Evolutionary conservation across 2,113 vertebrate genomes (phyloP).

Genomic region (Sturnus vulgaris): DNA sequence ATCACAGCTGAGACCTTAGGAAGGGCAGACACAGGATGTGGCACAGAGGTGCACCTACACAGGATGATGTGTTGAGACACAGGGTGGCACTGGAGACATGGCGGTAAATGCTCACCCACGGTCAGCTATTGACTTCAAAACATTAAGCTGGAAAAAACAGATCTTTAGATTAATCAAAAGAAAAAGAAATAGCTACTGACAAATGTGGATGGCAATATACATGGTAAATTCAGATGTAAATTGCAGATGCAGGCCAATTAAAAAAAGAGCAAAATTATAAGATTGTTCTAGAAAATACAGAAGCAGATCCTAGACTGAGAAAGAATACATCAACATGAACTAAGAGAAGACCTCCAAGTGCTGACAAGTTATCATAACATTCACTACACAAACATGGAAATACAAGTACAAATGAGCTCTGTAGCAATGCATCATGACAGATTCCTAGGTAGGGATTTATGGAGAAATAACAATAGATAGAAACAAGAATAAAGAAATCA

Average conservation of each 20-base stretch:
- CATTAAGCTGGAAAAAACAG: neutral
- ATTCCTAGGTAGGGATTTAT: neutral
- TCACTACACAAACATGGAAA: neutral
- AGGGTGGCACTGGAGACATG: neutral
- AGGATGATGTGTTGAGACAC: neutral
- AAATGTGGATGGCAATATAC: neutral
- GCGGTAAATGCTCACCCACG: neutral
- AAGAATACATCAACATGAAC: neutral
- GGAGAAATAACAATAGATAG: neutral
- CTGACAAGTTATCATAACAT: rapidly evolving
- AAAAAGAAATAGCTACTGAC: neutral
- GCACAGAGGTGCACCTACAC: neutral
- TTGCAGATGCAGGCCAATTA: neutral
- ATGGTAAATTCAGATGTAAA: neutral
- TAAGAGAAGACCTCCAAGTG: neutral
- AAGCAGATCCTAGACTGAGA: neutral
- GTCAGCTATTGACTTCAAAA: neutral
- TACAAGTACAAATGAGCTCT: neutral
- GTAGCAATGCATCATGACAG: neutral
- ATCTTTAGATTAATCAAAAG: neutral
- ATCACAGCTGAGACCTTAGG: neutral
- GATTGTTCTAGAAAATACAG: neutral
- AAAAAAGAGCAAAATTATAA: neutral
- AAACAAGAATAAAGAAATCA: neutral
- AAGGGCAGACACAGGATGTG: neutral